Conservation (phyloP, 2,797 vertebrate species). For the Propithecus perrieri region DNA sequence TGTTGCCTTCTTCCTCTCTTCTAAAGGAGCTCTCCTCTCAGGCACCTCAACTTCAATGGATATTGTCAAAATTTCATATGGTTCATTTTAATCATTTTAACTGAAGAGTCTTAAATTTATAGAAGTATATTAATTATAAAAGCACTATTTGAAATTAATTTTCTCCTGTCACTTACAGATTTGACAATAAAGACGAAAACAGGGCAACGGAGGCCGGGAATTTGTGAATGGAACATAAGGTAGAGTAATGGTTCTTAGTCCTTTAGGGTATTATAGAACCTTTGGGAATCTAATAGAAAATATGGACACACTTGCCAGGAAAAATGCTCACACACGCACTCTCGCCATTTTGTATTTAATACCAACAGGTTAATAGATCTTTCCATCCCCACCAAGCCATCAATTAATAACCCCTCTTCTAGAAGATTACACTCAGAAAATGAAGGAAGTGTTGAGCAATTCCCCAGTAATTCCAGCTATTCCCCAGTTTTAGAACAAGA, state of each 20-base stretch:
- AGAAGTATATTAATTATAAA: background rate
- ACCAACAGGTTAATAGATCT: background rate
- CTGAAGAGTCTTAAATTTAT: background rate
- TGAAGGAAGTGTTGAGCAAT: background rate
- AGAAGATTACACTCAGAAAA: background rate
- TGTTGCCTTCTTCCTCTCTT: background rate
- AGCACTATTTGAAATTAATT: background rate
- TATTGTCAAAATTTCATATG: conserved; percentile 15
- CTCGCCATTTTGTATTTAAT: background rate
- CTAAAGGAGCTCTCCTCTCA: background rate
- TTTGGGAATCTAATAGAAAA: conserved; percentile 28
- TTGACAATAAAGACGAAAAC: background rate
- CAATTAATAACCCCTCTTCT: background rate
- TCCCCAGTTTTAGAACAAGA: conserved; percentile 47
- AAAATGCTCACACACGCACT: background rate
- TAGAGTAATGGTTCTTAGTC: background rate
- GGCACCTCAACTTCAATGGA: background rate
- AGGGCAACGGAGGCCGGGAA: background rate
- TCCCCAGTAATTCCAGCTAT: background rate
- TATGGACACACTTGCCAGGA: background rate
- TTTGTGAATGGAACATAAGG: background rate
- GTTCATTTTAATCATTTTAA: background rate
- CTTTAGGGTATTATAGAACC: background rate
- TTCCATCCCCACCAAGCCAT: background rate
- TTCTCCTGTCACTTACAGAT: background rate